Conservation (phyloP, 2,113 vertebrate species). For the Corythoichthys intestinalis region DNA sequence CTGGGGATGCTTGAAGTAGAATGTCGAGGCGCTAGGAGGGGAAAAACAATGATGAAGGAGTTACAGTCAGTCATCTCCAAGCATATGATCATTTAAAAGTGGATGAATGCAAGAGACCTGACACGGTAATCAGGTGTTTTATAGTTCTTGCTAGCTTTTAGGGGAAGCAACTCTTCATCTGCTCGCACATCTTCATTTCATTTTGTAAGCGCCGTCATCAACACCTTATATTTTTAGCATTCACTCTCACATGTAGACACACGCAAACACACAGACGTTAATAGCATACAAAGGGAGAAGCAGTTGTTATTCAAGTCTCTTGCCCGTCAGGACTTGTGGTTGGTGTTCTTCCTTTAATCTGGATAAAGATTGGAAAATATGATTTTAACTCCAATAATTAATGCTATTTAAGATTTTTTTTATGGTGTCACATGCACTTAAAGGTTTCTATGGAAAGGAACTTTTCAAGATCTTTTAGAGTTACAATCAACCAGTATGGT, state of each 20-base stretch:
- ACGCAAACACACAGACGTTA: constrained; percentile 27
- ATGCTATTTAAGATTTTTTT: no score
- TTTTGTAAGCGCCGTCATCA: constrained; percentile 40
- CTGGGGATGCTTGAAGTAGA: constrained; percentile 25
- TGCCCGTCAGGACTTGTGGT: background rate
- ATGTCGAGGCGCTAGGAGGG: constrained; percentile 21
- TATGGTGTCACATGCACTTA: no score
- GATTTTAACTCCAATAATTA: no score
- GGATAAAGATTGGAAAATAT: no score
- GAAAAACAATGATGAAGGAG: constrained; percentile 9
- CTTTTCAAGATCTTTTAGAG: no score
- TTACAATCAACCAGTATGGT: no score
- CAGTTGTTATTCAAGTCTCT: background rate
- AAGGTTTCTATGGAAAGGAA: no score
- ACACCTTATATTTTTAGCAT: constrained; percentile 71
- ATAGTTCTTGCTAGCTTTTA: background rate
- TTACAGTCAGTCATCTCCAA: background rate
- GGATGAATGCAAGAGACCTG: background rate
- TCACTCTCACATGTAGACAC: constrained; percentile 45
- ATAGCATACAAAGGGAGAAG: background rate
- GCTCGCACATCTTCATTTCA: constrained; percentile 2
- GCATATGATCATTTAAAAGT: background rate
- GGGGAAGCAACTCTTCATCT: background rate
- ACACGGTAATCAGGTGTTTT: background rate
- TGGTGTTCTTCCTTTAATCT: no score